Evolutionary conservation across 2,888 invertebrate species (phyloP), one percentile per base, ranked within the genome.

Genomic region (Formica aserva): DNA sequence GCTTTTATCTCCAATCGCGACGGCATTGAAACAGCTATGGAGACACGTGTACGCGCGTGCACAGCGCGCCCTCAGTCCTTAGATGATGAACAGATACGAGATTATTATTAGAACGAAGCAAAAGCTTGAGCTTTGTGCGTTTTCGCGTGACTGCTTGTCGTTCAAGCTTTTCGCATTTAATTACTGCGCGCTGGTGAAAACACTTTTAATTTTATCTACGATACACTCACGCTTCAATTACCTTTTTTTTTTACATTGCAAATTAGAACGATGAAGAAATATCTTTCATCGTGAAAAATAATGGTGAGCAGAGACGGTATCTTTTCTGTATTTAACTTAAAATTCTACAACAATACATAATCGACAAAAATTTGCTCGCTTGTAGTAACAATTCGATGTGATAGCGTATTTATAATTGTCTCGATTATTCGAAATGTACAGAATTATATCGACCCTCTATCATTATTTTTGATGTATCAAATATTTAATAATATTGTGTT

Each of bases 1-100:
- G 66, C 65, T 26, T 75, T 83, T 86, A 90, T 89, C 89, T 87
- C n/a, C 78, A 52, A 88, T 90, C 88, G 76, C 80, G 75, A 84
- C 72, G 63, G 48, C 71, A 81, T 69, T 45, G 84, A 83, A 85
- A 52, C 72, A 82, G 65, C 83, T 74, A 84, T 52, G 76, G 18
- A 81, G 45, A 77, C 86, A 85, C 84, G 74, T 82, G 77, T 48
- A 78, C 41, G 55, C 32, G 29, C 57, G 82, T 63, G 82, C 85
- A 82, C 76, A 86, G 78, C 85, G 78, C 89, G 75, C 81, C 86
- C 86, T 83, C 48, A 55, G 67, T 78, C 57, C 55, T 41, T 74
- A 71, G 67, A 67, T 85, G 83, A 88, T 84, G 65, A 63, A 62
- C 57, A 41, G 82, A 82, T 84, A 76, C 26, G 45, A 63, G 48